Evolutionary conservation across 2,113 vertebrate genomes (phyloP).

Genomic region (Sus scrofa): DNA sequence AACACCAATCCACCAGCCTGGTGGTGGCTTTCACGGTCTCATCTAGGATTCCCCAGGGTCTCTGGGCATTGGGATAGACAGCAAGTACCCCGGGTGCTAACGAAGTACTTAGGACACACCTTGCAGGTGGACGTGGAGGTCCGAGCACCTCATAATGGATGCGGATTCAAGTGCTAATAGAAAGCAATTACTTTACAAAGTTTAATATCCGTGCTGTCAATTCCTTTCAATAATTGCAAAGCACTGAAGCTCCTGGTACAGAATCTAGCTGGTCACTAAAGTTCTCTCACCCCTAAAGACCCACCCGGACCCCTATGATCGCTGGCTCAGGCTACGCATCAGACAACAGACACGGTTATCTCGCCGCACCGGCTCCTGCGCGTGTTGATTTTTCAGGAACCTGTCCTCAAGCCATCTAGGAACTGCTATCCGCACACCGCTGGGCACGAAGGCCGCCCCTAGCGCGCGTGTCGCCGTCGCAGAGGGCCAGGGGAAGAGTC

Average conservation of each 20-base stretch:
- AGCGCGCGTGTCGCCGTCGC: background rate
- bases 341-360: background rate
- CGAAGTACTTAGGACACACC: background rate
- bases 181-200: slow-evolving; percentile 69
- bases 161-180: background rate
- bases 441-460: background rate
- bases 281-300: background rate
- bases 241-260: background rate
- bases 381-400: background rate
- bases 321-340: background rate
- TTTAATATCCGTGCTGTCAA: slow-evolving; percentile 38
- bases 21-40: background rate
- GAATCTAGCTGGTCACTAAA: background rate
- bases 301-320: background rate
- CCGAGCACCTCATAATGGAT: background rate
- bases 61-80: background rate
- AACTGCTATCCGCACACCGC: background rate
- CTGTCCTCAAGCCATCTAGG: background rate
- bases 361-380: background rate
- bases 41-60: background rate
- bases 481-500: background rate
- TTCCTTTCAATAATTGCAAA: background rate
- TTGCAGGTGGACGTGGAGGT: background rate
- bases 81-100: background rate
- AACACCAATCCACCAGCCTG: background rate